These are phyloP conservation scores for Orchestia grillus DNA, from an alignment of 1,140 invertebrate species.

Conservation along the genomic window DNA sequence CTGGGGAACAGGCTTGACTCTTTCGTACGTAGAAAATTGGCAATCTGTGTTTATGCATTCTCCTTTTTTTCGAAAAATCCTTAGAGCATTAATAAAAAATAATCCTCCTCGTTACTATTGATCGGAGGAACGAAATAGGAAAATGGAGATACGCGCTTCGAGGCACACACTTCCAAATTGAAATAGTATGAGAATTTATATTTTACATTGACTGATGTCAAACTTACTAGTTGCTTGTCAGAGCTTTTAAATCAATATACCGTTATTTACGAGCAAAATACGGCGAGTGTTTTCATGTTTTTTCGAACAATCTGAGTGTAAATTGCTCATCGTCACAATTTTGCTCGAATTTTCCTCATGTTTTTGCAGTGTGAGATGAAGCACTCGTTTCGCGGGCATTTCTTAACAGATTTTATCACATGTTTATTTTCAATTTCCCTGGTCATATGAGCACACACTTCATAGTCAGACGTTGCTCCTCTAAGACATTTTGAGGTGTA, in stretches of 20 bases:
- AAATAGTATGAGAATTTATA: no score
- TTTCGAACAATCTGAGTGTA: not conserved
- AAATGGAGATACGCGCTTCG: no score
- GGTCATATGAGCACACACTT: not conserved
- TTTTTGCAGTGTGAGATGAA: not conserved
- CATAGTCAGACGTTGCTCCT: not conserved
- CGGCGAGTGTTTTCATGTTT: not conserved
- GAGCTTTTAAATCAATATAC: no score
- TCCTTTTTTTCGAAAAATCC: not conserved
- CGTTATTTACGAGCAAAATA: not conserved
- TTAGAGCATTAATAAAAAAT: not conserved
- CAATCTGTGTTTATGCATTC: not conserved
- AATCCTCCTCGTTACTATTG: not conserved
- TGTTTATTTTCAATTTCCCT: not conserved
- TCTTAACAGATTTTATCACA: not conserved
- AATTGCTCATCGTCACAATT: not conserved
- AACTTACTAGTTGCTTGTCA: no score
- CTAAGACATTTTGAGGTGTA: not conserved
- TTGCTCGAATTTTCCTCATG: not conserved
- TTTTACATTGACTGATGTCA: no score
- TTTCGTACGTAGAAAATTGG: not conserved
- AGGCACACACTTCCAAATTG: no score
- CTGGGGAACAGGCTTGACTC: not conserved
- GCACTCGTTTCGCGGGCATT: not conserved
- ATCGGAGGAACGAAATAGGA: no score